A percentile compares a stretch with the other conserved stretches of the same genome.
phyloP scores from a whole-genome alignment of 2,797 vertebrate genomes.

The Lerista edwardsae region DNA sequence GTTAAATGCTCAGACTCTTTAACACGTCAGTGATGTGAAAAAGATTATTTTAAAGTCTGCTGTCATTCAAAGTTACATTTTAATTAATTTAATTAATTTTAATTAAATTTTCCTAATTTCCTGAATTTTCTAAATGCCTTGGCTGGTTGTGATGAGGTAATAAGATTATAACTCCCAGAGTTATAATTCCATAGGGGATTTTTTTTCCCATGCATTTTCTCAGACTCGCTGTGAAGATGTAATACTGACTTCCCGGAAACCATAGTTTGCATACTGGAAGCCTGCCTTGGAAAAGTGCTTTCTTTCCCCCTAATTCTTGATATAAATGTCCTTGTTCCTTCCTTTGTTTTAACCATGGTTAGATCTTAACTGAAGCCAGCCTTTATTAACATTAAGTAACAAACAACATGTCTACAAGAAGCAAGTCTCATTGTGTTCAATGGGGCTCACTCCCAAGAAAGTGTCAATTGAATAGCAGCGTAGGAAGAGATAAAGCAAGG shows the following conservation, averaged over 20 bases:
- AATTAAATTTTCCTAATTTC: too few relatives aligned
- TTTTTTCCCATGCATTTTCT: background rate
- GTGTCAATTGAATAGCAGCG: too few relatives aligned
- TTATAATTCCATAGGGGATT: background rate
- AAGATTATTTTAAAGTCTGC: background rate
- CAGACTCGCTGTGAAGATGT: background rate
- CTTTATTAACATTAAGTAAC: background rate
- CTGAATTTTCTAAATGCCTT: background rate
- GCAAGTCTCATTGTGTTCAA: too few relatives aligned
- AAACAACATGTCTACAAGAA: too few relatives aligned
- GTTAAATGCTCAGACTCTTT: slow-evolving; percentile 27
- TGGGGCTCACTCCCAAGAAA: too few relatives aligned
- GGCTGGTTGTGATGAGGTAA: background rate
- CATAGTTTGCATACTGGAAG: too few relatives aligned
- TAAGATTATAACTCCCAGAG: background rate
- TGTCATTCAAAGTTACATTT: background rate
- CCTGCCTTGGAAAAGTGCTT: too few relatives aligned
- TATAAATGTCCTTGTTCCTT: background rate
- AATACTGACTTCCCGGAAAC: too few relatives aligned
- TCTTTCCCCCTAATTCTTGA: background rate
- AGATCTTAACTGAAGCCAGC: background rate
- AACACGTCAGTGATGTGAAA: background rate
- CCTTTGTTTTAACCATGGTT: background rate
- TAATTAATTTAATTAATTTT: background rate
- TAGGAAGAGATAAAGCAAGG: too few relatives aligned